phyloP scores from a whole-genome alignment of 2,888 invertebrate genomes.

The Blastobasis adustella region DNA sequence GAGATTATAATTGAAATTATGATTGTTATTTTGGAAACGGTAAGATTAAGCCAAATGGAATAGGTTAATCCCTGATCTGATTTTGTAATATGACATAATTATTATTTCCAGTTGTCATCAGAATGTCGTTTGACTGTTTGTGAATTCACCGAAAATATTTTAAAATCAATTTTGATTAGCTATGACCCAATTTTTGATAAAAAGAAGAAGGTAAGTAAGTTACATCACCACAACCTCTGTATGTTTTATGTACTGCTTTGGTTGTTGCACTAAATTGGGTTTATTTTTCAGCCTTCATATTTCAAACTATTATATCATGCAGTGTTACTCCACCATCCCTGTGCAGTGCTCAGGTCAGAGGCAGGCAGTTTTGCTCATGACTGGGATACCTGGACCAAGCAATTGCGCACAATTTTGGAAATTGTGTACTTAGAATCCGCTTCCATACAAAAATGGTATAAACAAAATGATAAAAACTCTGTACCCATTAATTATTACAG shows the following conservation, averaged over 20 bases:
- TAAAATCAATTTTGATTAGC: conserved; percentile 54
- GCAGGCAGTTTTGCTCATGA: conserved; percentile 46
- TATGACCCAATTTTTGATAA: conserved; percentile 58
- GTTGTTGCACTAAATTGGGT: too few species aligned
- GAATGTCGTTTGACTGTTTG: conserved; percentile 70
- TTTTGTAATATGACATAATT: background rate
- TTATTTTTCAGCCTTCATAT: conserved; percentile 39
- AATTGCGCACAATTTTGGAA: conserved; percentile 49
- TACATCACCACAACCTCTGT: too few species aligned
- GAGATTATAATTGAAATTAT: conserved; percentile 54
- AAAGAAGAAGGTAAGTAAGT: conserved; percentile 53
- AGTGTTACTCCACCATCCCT: conserved; percentile 54
- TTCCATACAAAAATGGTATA: conserved; percentile 40
- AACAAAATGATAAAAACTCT: conserved; percentile 30
- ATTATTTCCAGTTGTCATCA: conserved; percentile 53
- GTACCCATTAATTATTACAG: conserved; percentile 30
- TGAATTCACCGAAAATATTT: conserved; percentile 63
- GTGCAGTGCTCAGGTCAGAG: conserved; percentile 34
- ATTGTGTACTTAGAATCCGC: conserved; percentile 48
- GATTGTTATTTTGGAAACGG: conserved; percentile 45
- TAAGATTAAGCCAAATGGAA: conserved; percentile 21
- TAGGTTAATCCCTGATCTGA: background rate
- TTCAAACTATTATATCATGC: conserved; percentile 47
- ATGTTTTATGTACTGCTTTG: too few species aligned
- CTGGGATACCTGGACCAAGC: conserved; percentile 53